Percentiles rank a stretch among this genome's conserved stretches.
Evolutionary conservation across 1,140 invertebrate species (phyloP).

Genomic region (Macrocentrus cingulum): DNA sequence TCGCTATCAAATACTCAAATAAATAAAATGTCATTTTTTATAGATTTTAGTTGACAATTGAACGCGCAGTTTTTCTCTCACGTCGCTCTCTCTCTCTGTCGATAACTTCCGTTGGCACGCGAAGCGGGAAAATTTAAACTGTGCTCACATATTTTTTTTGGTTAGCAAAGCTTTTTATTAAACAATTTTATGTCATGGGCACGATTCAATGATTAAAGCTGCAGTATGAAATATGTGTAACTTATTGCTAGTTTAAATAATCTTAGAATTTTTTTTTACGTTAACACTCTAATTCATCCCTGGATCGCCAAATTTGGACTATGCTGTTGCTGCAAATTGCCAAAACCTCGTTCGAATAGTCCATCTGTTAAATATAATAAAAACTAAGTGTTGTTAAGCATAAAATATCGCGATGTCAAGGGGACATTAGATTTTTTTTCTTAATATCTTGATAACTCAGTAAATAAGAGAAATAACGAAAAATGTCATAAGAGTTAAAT

Average conservation of each 20-base stretch:
- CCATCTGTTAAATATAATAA: constrained; percentile 37
- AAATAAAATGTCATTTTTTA: background rate
- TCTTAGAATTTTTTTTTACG: background rate
- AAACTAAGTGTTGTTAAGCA: too few species aligned
- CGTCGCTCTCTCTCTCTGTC: too few species aligned
- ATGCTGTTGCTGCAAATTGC: constrained; percentile 44
- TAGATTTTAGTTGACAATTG: background rate
- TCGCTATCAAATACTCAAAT: background rate
- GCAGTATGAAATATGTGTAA: too few species aligned
- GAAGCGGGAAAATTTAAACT: background rate
- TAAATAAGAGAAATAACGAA: too few species aligned
- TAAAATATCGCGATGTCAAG: too few species aligned
- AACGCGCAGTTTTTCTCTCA: background rate
- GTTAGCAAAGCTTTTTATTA: too few species aligned
- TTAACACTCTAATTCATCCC: background rate
- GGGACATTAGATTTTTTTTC: background rate
- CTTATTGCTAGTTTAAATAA: background rate
- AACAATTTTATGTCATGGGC: too few species aligned
- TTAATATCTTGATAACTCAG: background rate
- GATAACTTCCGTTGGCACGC: background rate
- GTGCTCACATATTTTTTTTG: too few species aligned
- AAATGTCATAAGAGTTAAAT: too few species aligned
- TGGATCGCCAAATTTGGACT: constrained; percentile 47
- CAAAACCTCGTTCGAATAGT: constrained; percentile 47
- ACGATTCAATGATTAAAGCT: too few species aligned